Evolutionary conservation across 1,140 invertebrate species (phyloP).

Genomic region (Teleogryllus occipitalis): DNA sequence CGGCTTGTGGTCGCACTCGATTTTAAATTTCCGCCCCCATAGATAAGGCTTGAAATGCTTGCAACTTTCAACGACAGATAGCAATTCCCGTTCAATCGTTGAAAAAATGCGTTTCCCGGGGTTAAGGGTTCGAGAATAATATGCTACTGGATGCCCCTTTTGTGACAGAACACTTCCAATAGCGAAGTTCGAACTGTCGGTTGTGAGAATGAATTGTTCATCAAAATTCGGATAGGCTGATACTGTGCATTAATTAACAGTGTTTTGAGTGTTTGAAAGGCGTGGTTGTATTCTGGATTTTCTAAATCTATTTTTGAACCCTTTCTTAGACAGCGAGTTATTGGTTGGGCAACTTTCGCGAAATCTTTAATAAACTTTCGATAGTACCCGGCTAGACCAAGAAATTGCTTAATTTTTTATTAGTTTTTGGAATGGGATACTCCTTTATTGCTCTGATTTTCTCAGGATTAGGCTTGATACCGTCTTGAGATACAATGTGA

Average conservation of each 20-base stretch:
- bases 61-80: constrained; percentile 8
- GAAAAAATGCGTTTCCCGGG: constrained; percentile 34
- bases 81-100: too few species aligned
- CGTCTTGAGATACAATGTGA: constrained; percentile 29
- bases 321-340: constrained; percentile 31
- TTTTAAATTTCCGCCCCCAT: constrained; percentile 24
- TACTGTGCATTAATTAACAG: constrained; percentile 22
- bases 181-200: constrained; percentile 28
- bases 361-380: constrained; percentile 33
- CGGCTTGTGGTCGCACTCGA: constrained; percentile 25
- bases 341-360: constrained; percentile 28
- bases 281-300: constrained; percentile 18
- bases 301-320: constrained; percentile 20
- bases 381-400: constrained; percentile 34
- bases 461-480: constrained; percentile 32
- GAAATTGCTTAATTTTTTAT: constrained; percentile 32
- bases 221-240: constrained; percentile 24
- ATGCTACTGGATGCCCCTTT: constrained; percentile 30
- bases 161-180: constrained; percentile 29
- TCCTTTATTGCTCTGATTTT: too few species aligned
- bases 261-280: constrained; percentile 24
- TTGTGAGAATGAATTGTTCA: constrained; percentile 25
- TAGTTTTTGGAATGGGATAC: constrained; percentile 31
- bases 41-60: constrained; percentile 19
- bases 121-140: constrained; percentile 34